Conservation (phyloP, 2,888 invertebrate species). For the Athalia circularis region DNA sequence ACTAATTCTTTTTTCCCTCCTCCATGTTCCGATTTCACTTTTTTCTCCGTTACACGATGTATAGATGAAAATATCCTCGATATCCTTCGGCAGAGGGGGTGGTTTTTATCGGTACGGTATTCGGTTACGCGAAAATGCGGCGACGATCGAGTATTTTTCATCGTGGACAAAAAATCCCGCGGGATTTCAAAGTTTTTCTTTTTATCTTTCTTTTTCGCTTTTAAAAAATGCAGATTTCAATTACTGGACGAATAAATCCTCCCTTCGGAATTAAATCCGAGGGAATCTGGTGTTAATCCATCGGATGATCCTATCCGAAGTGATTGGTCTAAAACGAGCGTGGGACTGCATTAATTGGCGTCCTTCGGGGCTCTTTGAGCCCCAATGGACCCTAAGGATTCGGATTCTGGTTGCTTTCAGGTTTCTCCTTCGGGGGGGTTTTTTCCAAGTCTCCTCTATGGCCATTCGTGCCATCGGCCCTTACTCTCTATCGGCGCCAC, state of each 20-base stretch:
- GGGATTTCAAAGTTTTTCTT: too few relatives aligned
- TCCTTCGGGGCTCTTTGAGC: slow-evolving; percentile 37
- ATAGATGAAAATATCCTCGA: too few relatives aligned
- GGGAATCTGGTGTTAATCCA: background rate
- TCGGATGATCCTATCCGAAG: slow-evolving; percentile 15
- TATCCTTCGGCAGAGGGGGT: too few relatives aligned
- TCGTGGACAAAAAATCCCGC: too few relatives aligned
- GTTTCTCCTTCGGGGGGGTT: background rate
- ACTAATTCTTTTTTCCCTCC: background rate
- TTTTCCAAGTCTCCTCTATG: too few relatives aligned
- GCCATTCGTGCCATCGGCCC: background rate
- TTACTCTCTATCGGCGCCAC: slow-evolving; percentile 21
- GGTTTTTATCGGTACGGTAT: too few relatives aligned
- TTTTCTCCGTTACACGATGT: background rate
- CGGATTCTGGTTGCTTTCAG: slow-evolving; percentile 28
- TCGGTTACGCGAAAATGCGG: too few relatives aligned
- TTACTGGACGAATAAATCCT: too few relatives aligned
- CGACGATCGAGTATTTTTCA: too few relatives aligned
- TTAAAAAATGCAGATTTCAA: too few relatives aligned
- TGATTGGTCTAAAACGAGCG: slow-evolving; percentile 19
- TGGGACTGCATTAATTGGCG: slow-evolving; percentile 42
- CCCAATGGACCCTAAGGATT: slow-evolving; percentile 41
- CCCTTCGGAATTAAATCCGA: background rate
- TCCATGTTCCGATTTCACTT: background rate
- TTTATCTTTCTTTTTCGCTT: too few relatives aligned